Evolutionary conservation across 1,140 invertebrate species (phyloP), one percentile per base, ranked within the genome.

Genomic region (Propsilocerus akamusi): DNA sequence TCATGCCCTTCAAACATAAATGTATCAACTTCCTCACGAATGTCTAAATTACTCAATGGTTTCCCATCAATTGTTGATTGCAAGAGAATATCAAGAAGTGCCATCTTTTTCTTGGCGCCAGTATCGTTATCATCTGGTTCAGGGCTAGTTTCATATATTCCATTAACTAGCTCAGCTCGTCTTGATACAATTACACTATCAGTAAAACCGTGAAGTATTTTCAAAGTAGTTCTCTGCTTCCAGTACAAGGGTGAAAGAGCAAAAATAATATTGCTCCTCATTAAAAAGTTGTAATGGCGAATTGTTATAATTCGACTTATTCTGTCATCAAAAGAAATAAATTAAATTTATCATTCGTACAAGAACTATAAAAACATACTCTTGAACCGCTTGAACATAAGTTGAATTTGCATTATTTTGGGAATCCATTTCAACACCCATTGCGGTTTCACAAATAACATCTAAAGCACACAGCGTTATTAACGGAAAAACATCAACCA

Each of bases 371-470:
- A n/a, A n/a, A 49, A 60, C 65, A 68, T 68, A 83, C 72, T 66
- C 68, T 56, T 78, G 75, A 11, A 89, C 72, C 14, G 80, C 76
- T 53, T 70, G 65, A 1, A 86, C 78, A 62, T 91, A 93, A 54
- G 78, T 72, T 2, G 80, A 83, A 51, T 82, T 69, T 1, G 60
- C 62, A 55, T 84, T 68, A 8, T 66, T 67, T 68, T 91, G 87
- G 0, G 81, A 81, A 60, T 82, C 72, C 3, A 91, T 64, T 37
- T 75, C 72, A 8, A 77, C 72, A 3, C 89, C 89, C 85, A 93
- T 90, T 10, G 87, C 83, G 12, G 83, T 83, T 69, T 93, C 84
- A 65, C 81, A 85, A 48, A 89, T 85, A 51, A 84, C 78, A 61
- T 89, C 86, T 11, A 90, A 64, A n/a, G 84, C 74, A 56, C 76